Evolutionary conservation across 1,140 invertebrate genomes (phyloP).

Genomic region (Anadara kagoshimensis): DNA sequence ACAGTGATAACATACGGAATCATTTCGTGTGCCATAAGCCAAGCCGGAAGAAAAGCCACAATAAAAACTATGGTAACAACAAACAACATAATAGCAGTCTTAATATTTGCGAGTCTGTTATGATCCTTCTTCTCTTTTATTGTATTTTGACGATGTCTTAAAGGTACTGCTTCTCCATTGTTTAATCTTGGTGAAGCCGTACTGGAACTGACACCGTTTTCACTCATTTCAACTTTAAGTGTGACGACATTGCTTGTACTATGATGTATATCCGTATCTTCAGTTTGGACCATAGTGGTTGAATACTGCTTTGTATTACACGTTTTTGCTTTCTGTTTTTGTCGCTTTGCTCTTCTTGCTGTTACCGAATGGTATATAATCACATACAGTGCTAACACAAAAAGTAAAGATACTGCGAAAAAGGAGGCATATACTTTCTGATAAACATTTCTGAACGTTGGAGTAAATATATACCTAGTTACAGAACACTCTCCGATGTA

Average conservation of each 20-base stretch:
- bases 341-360: slow-evolving; percentile 48
- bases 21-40: slow-evolving; percentile 64
- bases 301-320: too few species aligned
- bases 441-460: slow-evolving; percentile 55
- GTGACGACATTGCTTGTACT: slow-evolving; percentile 6
- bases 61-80: slow-evolving; percentile 69
- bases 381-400: slow-evolving; percentile 63
- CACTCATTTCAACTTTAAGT: slow-evolving; percentile 30
- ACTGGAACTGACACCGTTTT: too few species aligned
- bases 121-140: too few species aligned
- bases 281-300: too few species aligned
- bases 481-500: slow-evolving; percentile 45
- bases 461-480: slow-evolving; percentile 45
- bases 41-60: slow-evolving; percentile 66
- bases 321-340: slow-evolving; percentile 15
- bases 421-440: slow-evolving; percentile 62
- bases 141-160: too few species aligned
- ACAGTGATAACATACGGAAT: slow-evolving; percentile 59
- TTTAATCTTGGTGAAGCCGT: too few species aligned
- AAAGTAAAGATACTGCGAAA: slow-evolving; percentile 56
- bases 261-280: too few species aligned
- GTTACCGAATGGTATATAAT: slow-evolving; percentile 63
- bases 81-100: slow-evolving; percentile 68
- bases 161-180: too few species aligned
- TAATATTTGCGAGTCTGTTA: slow-evolving; percentile 55